A percentile compares a stretch with the other conserved stretches of the same genome.
Evolutionary conservation across 2,797 vertebrate species (phyloP).

Genomic region (Mormyrops attenuatus): DNA sequence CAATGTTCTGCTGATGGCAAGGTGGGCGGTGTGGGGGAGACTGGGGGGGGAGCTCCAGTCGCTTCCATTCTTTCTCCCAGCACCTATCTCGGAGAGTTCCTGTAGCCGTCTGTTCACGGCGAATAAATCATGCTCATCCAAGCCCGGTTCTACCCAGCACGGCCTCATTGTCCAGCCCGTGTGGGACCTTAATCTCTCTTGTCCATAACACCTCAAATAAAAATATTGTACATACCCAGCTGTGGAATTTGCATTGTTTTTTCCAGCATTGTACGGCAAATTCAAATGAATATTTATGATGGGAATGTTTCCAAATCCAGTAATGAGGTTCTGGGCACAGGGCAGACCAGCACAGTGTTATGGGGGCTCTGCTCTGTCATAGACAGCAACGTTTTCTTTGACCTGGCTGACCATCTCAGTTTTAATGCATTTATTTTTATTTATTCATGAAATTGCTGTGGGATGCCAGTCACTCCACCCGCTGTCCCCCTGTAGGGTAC

Average conservation of each 20-base stretch:
- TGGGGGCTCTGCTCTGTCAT: neutral
- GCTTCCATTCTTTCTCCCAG: neutral
- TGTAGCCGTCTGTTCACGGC: neutral
- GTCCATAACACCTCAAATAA: neutral
- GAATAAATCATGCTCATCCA: neutral
- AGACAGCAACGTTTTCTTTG: neutral
- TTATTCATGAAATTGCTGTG: neutral
- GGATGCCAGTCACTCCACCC: neutral
- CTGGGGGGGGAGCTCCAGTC: neutral
- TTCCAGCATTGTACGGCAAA: neutral
- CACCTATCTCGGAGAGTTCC: neutral
- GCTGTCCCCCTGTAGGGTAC: neutral
- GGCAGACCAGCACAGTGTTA: neutral
- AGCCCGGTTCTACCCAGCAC: neutral
- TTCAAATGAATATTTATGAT: neutral
- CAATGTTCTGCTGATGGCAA: neutral
- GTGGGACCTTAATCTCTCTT: neutral
- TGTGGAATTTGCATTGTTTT: neutral
- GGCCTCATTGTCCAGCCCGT: neutral
- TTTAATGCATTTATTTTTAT: constrained; percentile 3
- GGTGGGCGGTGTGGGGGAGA: neutral
- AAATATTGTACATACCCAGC: neutral
- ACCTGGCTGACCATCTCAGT: neutral
- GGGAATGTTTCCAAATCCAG: neutral
- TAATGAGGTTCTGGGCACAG: neutral